Evolutionary conservation across 2,113 vertebrate species (phyloP).

Genomic region (Phalacrocorax brasilianus): DNA sequence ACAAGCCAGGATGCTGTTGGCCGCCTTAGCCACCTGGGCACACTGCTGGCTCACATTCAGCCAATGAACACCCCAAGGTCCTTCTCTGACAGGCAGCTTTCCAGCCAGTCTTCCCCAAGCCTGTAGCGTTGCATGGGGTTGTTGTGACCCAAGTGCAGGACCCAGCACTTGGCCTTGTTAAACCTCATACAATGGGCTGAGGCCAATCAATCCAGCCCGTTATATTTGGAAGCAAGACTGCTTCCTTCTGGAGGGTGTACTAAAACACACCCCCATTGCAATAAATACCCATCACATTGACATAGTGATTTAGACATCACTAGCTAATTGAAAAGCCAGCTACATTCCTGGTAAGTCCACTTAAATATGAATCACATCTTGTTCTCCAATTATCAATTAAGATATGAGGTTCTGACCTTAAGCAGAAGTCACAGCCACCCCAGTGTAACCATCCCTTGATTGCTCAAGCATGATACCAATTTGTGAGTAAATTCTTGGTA

Average conservation of each 20-base stretch:
- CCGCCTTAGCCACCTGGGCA: no score
- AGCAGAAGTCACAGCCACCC: neutral
- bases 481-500: neutral
- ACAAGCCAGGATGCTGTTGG: no score
- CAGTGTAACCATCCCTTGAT: neutral
- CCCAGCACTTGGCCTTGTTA: no score
- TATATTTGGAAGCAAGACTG: neutral
- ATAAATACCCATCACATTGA: neutral
- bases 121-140: no score
- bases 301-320: neutral
- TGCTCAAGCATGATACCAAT: neutral
- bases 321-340: neutral
- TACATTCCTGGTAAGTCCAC: neutral
- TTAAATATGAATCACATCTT: neutral
- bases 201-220: no score
- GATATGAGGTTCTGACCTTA: neutral
- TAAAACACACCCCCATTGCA: neutral
- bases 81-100: no score
- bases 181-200: no score
- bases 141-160: no score
- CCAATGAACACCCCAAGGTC: no score
- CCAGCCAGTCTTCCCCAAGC: no score
- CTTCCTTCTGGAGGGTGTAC: neutral
- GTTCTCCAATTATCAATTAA: neutral
- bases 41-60: no score